phyloP scores from a whole-genome alignment of 2,888 invertebrate species.

The Hirtodrosophila trivittata region DNA sequence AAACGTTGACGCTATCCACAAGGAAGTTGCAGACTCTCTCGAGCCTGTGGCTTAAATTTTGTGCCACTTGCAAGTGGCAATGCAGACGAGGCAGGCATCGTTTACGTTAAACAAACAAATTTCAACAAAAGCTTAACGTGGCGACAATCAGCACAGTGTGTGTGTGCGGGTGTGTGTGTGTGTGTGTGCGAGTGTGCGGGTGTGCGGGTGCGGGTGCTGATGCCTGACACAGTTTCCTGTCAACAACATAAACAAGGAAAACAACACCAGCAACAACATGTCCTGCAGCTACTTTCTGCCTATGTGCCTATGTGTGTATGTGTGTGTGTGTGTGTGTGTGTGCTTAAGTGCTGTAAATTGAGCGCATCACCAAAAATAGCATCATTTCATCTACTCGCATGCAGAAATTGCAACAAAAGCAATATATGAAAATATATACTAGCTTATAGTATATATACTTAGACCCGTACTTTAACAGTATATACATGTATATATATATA shows the following conservation, averaged over 20 bases:
- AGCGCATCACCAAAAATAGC: constrained; percentile 64
- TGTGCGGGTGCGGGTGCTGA: constrained; percentile 23
- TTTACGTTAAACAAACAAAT: constrained; percentile 57
- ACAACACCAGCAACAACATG: constrained; percentile 6
- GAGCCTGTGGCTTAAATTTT: constrained; percentile 36
- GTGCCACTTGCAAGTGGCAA: constrained; percentile 46
- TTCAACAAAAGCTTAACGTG: constrained; percentile 56
- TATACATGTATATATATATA: constrained; percentile 4
- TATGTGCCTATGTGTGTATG: constrained; percentile 13
- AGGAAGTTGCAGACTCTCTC: constrained; percentile 42
- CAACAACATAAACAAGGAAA: constrained; percentile 10
- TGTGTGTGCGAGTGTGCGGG: constrained; percentile 11
- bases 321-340: constrained; percentile 16
- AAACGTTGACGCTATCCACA: constrained; percentile 31
- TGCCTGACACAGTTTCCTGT: constrained; percentile 68
- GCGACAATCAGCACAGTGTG: constrained; percentile 26
- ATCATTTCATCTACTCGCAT: constrained; percentile 36
- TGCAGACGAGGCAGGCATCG: constrained; percentile 48
- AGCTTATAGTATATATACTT: too few species aligned
- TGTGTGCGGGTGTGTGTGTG: constrained; percentile 8
- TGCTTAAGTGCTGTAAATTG: constrained; percentile 66
- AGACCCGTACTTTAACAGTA: too few species aligned
- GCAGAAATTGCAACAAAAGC: constrained; percentile 1
- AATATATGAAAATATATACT: background rate
- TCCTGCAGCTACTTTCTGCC: constrained; percentile 25